Evolutionary conservation across 2,888 invertebrate species (phyloP).

Genomic region (Drosophila nr. perissopoda): DNA sequence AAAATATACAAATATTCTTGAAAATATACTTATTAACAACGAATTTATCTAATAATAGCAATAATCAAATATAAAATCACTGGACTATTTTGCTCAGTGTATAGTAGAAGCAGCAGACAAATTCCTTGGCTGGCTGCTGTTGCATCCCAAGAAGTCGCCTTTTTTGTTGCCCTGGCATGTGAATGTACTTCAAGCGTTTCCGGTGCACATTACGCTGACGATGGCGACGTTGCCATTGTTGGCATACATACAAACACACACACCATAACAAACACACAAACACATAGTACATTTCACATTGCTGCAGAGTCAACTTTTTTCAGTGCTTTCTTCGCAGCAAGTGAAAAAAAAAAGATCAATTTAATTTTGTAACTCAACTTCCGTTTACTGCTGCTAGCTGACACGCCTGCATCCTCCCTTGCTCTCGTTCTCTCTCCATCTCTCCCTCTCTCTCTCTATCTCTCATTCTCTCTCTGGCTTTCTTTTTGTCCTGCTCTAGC

Average conservation of each 20-base stretch:
- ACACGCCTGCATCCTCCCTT: conserved; percentile 44
- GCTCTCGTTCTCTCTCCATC: not conserved
- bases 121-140: conserved; percentile 61
- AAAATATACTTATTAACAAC: not conserved
- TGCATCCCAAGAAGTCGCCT: conserved; percentile 50
- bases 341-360: conserved; percentile 71
- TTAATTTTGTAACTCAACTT: conserved; percentile 82
- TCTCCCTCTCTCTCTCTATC: not conserved
- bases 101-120: conserved; percentile 47
- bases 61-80: not conserved
- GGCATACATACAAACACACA: conserved; percentile 28
- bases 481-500: conserved; percentile 8
- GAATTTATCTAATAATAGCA: not conserved
- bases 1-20: not conserved
- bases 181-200: conserved; percentile 82
- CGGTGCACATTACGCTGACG: conserved; percentile 77
- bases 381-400: conserved; percentile 63
- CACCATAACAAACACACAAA: not conserved
- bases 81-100: not conserved
- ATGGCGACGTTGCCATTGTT: conserved; percentile 71
- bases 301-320: conserved; percentile 58
- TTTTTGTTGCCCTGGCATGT: conserved; percentile 68
- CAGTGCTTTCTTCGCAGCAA: conserved; percentile 35
- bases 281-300: conserved; percentile 6
- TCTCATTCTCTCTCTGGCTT: conserved; percentile 4